These are phyloP conservation scores for Cecropterus lyciades DNA, from an alignment of 1,140 invertebrate genomes.

Conservation along the genomic window DNA sequence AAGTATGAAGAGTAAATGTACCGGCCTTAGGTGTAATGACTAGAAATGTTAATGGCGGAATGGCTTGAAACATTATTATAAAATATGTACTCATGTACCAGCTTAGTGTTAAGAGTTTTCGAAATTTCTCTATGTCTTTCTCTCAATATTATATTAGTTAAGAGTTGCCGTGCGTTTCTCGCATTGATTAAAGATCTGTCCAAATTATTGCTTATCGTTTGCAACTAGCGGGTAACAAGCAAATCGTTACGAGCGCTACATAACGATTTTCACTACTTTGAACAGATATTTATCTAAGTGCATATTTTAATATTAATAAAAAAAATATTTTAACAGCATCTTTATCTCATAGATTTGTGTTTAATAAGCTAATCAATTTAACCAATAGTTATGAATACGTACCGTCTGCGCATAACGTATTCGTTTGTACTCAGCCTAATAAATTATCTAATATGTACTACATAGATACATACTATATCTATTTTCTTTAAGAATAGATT, in stretches of 20 bases:
- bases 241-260: background rate
- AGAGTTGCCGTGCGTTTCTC: slow-evolving; percentile 52
- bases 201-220: slow-evolving; percentile 1
- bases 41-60: slow-evolving; percentile 62
- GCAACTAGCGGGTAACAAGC: background rate
- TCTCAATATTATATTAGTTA: slow-evolving; percentile 75
- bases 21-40: slow-evolving; percentile 78
- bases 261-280: slow-evolving; percentile 21
- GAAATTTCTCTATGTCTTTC: slow-evolving; percentile 79
- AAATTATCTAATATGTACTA: slow-evolving; percentile 54
- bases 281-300: slow-evolving; percentile 49
- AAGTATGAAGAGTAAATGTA: slow-evolving; percentile 69
- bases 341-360: slow-evolving; percentile 53
- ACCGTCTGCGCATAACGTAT: slow-evolving; percentile 70
- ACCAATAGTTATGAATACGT: slow-evolving; percentile 64
- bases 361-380: slow-evolving; percentile 49
- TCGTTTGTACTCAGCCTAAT: slow-evolving; percentile 71
- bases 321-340: slow-evolving; percentile 51
- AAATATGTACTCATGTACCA: slow-evolving; percentile 54
- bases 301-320: slow-evolving; percentile 65
- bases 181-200: slow-evolving; percentile 39
- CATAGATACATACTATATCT: slow-evolving; percentile 61
- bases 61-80: slow-evolving; percentile 64
- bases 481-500: slow-evolving; percentile 75
- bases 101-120: slow-evolving; percentile 70